phyloP scores from a whole-genome alignment of 2,797 vertebrate genomes.

The Galaxias olidus region DNA sequence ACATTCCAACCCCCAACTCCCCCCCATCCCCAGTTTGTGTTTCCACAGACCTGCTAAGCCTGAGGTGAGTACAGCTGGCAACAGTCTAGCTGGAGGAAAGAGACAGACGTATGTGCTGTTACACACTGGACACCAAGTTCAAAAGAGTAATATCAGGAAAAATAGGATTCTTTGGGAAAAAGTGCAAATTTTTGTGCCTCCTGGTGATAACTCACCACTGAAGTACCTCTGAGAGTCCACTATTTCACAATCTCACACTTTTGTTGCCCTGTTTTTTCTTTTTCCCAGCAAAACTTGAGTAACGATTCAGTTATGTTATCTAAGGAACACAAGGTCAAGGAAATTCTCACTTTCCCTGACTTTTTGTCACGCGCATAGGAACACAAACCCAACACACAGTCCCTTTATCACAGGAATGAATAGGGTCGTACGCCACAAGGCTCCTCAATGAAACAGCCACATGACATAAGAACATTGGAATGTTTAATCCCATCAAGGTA shows the following conservation, averaged over 20 bases:
- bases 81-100: background rate
- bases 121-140: background rate
- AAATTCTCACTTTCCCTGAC: background rate
- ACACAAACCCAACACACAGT: background rate
- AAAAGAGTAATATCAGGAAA: background rate
- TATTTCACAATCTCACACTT: background rate
- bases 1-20: conserved; percentile 4
- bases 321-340: conserved; percentile 1
- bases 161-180: background rate
- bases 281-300: background rate
- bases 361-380: background rate
- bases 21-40: background rate
- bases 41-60: background rate
- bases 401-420: background rate
- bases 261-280: background rate
- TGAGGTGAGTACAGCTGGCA: conserved; percentile 1
- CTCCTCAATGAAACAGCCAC: background rate
- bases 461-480: too few relatives aligned
- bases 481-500: too few relatives aligned
- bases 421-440: background rate
- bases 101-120: background rate
- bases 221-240: too few relatives aligned
- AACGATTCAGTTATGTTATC: background rate
- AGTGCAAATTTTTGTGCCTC: too few relatives aligned
- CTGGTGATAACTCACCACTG: too few relatives aligned